Evolutionary conservation across 37 sponge, comb jelly and placozoan genomes (phyloP).

Genomic region (Hexactinellida sp.): DNA sequence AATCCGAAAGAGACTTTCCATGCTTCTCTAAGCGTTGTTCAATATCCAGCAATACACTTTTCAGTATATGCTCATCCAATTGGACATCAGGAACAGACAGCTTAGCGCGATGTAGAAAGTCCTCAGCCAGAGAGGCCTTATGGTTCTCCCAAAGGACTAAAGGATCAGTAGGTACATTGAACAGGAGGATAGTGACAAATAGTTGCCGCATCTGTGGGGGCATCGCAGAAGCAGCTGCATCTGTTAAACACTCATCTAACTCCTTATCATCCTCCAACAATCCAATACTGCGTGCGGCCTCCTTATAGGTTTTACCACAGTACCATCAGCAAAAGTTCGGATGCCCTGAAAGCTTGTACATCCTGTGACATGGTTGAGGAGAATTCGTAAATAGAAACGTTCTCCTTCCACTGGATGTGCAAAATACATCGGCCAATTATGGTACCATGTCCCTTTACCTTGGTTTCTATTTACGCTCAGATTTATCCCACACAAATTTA

Average conservation of each 20-base stretch:
- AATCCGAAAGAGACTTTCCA: neutral
- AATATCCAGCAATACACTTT: neutral
- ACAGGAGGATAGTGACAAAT: no score
- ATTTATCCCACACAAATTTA: neutral
- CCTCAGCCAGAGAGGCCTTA: neutral
- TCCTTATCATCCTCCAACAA: constrained; percentile 19
- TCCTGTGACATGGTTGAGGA: neutral
- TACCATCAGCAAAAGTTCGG: constrained; percentile 20
- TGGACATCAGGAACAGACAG: no score
- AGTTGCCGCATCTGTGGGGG: no score
- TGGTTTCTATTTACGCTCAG: neutral
- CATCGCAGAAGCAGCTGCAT: neutral
- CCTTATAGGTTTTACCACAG: constrained; percentile 14
- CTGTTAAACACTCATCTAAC: constrained; percentile 14
- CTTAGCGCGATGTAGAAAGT: no score
- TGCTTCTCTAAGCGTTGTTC: neutral
- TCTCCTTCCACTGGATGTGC: neutral
- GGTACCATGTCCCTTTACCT: neutral
- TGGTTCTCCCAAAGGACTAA: neutral
- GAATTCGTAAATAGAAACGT: neutral
- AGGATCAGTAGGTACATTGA: no score
- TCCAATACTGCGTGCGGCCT: constrained; percentile 10
- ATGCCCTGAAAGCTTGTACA: neutral
- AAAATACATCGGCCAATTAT: neutral
- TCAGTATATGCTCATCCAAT: no score